Percentiles rank a stretch among this genome's conserved stretches.
phyloP scores from a whole-genome alignment of 1,140 invertebrate species.

The Panagrolaimus sp. region DNA sequence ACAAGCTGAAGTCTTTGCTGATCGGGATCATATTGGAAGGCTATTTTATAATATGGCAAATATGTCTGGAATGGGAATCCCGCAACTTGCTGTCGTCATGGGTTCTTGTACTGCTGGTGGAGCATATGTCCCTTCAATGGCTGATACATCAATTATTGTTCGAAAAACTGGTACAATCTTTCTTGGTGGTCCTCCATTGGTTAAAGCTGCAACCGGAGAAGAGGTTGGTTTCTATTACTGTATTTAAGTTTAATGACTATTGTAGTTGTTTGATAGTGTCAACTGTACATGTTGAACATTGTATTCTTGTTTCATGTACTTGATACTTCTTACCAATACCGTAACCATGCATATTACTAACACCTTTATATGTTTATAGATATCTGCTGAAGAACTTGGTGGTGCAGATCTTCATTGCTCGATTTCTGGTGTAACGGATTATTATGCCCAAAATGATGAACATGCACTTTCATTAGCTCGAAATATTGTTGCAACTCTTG shows the following conservation, averaged over 20 bases:
- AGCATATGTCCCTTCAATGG: conserved; percentile 92
- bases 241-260: background rate
- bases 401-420: conserved; percentile 90
- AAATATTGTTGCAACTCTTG: conserved; percentile 65
- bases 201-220: conserved; percentile 89
- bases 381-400: conserved; percentile 84
- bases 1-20: conserved; percentile 90
- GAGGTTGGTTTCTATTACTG: conserved; percentile 55
- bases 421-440: conserved; percentile 86
- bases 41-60: conserved; percentile 94
- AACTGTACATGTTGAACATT: too few relatives aligned
- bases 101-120: conserved; percentile 95
- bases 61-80: conserved; percentile 81
- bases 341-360: too few relatives aligned
- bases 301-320: too few relatives aligned
- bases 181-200: conserved; percentile 86
- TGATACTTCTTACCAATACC: too few relatives aligned
- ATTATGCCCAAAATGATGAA: conserved; percentile 82
- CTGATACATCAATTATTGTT: conserved; percentile 88
- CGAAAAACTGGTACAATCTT: conserved; percentile 90
- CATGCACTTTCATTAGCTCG: conserved; percentile 80
- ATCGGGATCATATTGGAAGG: conserved; percentile 86
- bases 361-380: conserved; percentile 35
- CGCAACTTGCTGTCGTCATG: conserved; percentile 88
- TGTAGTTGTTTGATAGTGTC: too few relatives aligned